Evolutionary conservation across 1,140 invertebrate species (phyloP).

Genomic region (Drosophila chauvacae): DNA sequence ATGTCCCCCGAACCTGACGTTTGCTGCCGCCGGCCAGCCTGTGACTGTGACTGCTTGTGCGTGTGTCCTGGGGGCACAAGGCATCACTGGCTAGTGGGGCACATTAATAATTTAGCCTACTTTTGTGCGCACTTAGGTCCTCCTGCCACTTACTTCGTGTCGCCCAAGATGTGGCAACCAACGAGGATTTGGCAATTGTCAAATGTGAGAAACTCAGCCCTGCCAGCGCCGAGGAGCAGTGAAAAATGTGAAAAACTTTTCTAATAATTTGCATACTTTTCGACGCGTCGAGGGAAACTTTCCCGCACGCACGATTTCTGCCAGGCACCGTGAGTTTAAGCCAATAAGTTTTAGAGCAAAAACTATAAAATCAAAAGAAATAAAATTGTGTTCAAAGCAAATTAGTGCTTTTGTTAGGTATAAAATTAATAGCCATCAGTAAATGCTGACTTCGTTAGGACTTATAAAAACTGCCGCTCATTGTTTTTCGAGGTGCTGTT

Average conservation of each 20-base stretch:
- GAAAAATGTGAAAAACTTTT: constrained; percentile 76
- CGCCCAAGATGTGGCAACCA: constrained; percentile 44
- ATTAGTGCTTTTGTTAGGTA: neutral
- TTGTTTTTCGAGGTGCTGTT: too few relatives aligned
- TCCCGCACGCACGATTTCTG: constrained; percentile 49
- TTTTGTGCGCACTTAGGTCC: constrained; percentile 50
- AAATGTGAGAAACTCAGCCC: constrained; percentile 47
- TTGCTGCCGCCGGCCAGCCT: constrained; percentile 25
- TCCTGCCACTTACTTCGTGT: constrained; percentile 18
- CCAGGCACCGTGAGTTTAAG: constrained; percentile 6
- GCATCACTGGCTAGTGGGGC: constrained; percentile 22
- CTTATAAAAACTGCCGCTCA: neutral
- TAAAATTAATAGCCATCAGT: neutral
- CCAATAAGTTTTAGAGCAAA: neutral
- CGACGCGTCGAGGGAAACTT: constrained; percentile 59
- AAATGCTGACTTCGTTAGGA: neutral
- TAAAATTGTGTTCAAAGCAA: neutral
- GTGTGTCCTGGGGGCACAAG: constrained; percentile 1
- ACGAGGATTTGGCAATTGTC: constrained; percentile 65
- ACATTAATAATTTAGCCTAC: constrained; percentile 50
- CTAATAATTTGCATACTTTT: constrained; percentile 82
- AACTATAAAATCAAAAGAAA: neutral
- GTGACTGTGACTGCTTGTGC: neutral
- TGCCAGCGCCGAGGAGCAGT: constrained; percentile 27
- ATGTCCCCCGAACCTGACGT: constrained; percentile 29